Evolutionary conservation across 2,888 invertebrate species (phyloP), one percentile per base, ranked within the genome.

Genomic region (Caenorhabditis sp.): DNA sequence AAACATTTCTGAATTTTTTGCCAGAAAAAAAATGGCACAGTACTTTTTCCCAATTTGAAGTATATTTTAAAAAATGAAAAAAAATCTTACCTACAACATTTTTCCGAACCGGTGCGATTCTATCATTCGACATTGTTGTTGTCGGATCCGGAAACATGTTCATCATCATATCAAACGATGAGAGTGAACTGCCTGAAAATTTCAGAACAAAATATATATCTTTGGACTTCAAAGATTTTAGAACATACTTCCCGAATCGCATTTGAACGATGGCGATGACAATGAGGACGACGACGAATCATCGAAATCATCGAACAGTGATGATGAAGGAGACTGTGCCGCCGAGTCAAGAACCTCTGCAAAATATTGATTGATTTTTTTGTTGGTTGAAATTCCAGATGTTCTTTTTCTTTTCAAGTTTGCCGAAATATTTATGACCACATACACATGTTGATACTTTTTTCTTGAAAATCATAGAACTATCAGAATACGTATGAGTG

Each of bases 81-180:
- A n/a, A 19, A 14, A 5, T 19, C 68, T 64, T 60, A 72, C 72
- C 72, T 64, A 72, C 68, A 66, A 74, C 68, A 64, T 69, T 69
- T 63, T 66, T 69, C 53, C 66, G 65, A 1, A 64, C 57, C 19
- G 63, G 63, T 43, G 21, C 58, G n/a, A 17, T 27, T 58, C 14
- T 27, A 58, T 17, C 10, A 58, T 24, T 69, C 19, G 62, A 49
- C 3, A 68, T 59, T 8, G 73, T 59, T 23, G 14, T 23, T 17
- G 69, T 66, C 51, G 65, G 68, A 60, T 69, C 73, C 26, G 65
- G 69, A 23, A 73, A 69, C 73, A 73, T 73, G 63, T 62, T 73
- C 73, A 73, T 68, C 68, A 73, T 73, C 69, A 73, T 68, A 27
- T 73, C 73, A 26, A 69, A 73, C 8, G 73, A 69, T 50, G 73